phyloP scores from a whole-genome alignment of 92 coral and sea anemone species.

The Montipora capitata region DNA sequence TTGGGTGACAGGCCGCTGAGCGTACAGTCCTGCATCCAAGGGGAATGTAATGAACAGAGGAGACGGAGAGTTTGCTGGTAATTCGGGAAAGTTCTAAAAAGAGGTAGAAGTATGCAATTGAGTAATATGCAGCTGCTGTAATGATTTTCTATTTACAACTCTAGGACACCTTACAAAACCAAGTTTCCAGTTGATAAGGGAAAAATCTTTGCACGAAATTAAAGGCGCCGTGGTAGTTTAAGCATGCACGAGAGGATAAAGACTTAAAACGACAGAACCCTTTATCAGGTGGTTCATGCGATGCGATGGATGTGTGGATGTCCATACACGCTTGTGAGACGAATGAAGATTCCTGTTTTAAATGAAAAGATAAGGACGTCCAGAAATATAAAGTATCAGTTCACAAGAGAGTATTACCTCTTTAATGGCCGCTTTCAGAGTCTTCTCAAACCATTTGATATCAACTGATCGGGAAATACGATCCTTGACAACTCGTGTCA shows the following conservation, averaged over 20 bases:
- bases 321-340: not conserved
- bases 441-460: constrained; percentile 95
- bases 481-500: constrained; percentile 92
- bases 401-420: constrained; percentile 59
- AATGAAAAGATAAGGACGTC: not conserved
- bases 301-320: too few species aligned
- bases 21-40: constrained; percentile 80
- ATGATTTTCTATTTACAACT: too few species aligned
- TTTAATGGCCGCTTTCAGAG: constrained; percentile 82
- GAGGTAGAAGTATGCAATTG: not conserved
- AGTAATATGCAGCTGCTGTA: too few species aligned
- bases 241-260: too few species aligned
- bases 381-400: too few species aligned
- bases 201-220: too few species aligned
- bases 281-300: too few species aligned
- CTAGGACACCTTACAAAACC: too few species aligned
- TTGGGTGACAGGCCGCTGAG: constrained; percentile 90
- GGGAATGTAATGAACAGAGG: constrained; percentile 95
- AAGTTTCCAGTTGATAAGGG: too few species aligned
- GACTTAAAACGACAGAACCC: too few species aligned
- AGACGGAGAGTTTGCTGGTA: constrained; percentile 96
- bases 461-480: constrained; percentile 93
- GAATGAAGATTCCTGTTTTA: not conserved
- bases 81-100: constrained; percentile 90
- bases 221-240: too few species aligned